Base-by-base conservation (phyloP, 53 echinoderm and acorn worm genomes). In the Astropecten irregularis region DNA sequence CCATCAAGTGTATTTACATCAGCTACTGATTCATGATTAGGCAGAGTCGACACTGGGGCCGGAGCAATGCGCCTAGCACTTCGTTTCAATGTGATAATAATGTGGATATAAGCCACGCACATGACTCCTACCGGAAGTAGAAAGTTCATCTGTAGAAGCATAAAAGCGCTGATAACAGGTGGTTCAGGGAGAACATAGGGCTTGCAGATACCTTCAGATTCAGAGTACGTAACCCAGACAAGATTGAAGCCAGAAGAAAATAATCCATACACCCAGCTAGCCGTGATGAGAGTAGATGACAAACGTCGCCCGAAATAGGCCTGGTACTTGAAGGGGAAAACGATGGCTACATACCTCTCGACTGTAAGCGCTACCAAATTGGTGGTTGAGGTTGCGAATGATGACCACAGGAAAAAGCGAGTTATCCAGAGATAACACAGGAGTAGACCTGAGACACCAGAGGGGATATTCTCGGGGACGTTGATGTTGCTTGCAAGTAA, bases 311-410 rank as follows among this genome's bases (percentile, higher is more conserved):
- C 83, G 77, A 95, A 95, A 40, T 88, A 66, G 0, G 53, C 48
- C 3, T 85, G 85, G 60, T 95, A 90, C 53, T 85, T 88, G 66
- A 95, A 90, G 38, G 95, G 95, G 67, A 85, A 79, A 6, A 95
- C 88, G 14, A 95, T 91, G 20, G 95, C 95, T 20, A 88, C 71
- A 68, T 93, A 95, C 22, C 95, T 81, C 60, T 95, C 95, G 16
- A 90, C 63, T 9, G 95, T 91, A 77, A 95, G 68, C 14, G 85
- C 86, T 0, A 92, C 87, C 66, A 95, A 50, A 60, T 88, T 95
- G 70, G 83, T 93, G 1, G 95, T 95, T 8, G 95, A 95, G 22
- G 92, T 88, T 2, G 88, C 88, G 32, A 95, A 92, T 1, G 87
- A 83, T 0, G 90, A 82, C 81, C 93, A 95, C 5, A 95, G 70